phyloP scores from a whole-genome alignment of 2,888 invertebrate species.

The Leucoptera coffeella region DNA sequence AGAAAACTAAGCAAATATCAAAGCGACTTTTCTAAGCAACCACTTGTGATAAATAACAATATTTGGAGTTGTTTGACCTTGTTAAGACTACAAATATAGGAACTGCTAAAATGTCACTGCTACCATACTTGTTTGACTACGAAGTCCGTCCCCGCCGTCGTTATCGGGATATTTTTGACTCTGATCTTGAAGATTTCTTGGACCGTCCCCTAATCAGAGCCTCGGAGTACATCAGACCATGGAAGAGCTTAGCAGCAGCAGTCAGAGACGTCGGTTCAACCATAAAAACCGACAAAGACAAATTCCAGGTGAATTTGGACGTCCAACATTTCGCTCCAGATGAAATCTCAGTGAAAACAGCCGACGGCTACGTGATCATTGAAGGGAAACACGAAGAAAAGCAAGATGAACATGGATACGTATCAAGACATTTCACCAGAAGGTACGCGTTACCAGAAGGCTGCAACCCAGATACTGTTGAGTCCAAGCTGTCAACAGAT shows the following conservation, averaged over 20 bases:
- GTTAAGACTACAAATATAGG: no score
- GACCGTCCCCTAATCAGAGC: constrained; percentile 18
- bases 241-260: constrained; percentile 29
- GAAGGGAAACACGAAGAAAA: constrained; percentile 78
- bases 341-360: constrained; percentile 70
- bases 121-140: constrained; percentile 24
- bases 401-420: constrained; percentile 65
- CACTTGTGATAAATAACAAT: no score
- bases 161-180: constrained; percentile 26
- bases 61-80: no score
- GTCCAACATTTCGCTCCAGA: constrained; percentile 72
- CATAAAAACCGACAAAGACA: constrained; percentile 48
- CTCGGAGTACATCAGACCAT: constrained; percentile 26
- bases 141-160: constrained; percentile 21
- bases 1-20: no score
- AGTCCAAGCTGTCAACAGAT: constrained; percentile 68
- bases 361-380: constrained; percentile 61
- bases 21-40: no score
- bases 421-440: constrained; percentile 68
- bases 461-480: constrained; percentile 63
- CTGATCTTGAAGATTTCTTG: constrained; percentile 33
- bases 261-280: constrained; percentile 45
- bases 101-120: constrained; percentile 31
- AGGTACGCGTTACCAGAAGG: constrained; percentile 69
- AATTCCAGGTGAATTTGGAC: constrained; percentile 65